Base-by-base conservation (phyloP, 2,797 vertebrate species). In the Austrolebias charrua region DNA sequence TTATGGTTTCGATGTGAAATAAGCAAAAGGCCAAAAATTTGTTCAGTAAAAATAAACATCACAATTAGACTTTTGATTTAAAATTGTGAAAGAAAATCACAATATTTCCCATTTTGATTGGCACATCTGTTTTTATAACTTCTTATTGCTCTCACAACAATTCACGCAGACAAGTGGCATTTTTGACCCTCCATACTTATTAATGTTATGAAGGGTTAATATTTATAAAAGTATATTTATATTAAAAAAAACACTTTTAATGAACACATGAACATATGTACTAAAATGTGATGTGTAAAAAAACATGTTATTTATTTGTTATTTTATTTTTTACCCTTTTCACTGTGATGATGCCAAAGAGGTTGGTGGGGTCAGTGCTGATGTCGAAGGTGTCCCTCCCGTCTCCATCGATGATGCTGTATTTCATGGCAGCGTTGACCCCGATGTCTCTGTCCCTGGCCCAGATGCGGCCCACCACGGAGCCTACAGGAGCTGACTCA, bases 371-470 rank as follows among this genome's bases (percentile, higher is more conserved):
- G 73, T 99, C 95, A 0, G 95, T 95, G 90, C 85, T 91, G 82
- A 99, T 94, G 80, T 95, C 95, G 40, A 98, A 99, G 1, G 91
- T 90, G 55, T 97, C 96, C 15, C 93, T 80, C 12, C 95, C 96
- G 0, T 99, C 96, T 56, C 96, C 96, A 4, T 98, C 95, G 11
- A 98, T 93, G 61, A 98, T 94, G 55, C 91, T 94, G 86, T 99
- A 99, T 55, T 89, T 95, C 94, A 97, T 96, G 87, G 96, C 94
- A 0, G 96, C 95, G 2, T 97, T 98, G 64, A 94, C 73, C 20
- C 95, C 96, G 61, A 93, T 85, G 0, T 99, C 97, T 63, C 93
- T 77, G 88, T 99, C 97, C 81, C 93, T 94, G 6, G 96, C 97
- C 79, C 95, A 90, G 79, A 99, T 92, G 0, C 94, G 93, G 0